Percentiles rank a stretch among this genome's conserved stretches.
These are phyloP conservation scores for Philantomba maxwellii DNA, from an alignment of 2,113 vertebrate genomes.

Conservation along the genomic window DNA sequence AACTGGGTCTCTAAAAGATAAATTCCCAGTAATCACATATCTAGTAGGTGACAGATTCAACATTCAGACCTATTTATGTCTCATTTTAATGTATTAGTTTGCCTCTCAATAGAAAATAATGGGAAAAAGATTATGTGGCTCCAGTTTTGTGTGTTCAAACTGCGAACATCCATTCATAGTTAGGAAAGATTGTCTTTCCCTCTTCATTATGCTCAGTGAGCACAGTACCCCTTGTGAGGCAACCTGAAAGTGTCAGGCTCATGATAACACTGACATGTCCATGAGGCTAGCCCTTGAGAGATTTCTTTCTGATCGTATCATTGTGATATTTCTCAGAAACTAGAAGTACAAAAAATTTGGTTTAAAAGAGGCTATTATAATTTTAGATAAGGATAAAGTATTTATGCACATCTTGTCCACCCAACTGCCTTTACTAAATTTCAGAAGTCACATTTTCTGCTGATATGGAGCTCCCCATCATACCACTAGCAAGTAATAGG, in stretches of 20 bases:
- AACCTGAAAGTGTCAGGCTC: background rate
- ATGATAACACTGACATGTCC: background rate
- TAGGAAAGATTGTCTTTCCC: background rate
- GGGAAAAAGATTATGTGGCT: background rate
- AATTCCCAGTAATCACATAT: background rate
- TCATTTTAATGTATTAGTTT: background rate
- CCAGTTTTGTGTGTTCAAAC: background rate
- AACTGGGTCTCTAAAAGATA: background rate
- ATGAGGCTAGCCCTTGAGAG: background rate
- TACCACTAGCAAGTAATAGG: background rate
- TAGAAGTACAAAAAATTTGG: background rate
- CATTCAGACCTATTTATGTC: background rate
- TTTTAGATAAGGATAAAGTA: background rate
- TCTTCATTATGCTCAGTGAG: background rate
- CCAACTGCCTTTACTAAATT: background rate
- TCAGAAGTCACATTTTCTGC: background rate
- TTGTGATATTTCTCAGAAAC: background rate
- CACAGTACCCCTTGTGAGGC: background rate
- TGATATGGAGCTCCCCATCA: background rate
- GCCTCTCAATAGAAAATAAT: background rate
- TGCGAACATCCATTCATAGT: background rate
- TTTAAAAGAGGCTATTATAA: background rate
- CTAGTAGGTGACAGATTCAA: background rate
- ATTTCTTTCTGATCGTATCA: background rate
- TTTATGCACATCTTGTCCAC: background rate